Percentiles rank a stretch among this genome's conserved stretches.
Conservation (phyloP, 2,113 vertebrate genomes). For the Hemiscyllium ocellatum region DNA sequence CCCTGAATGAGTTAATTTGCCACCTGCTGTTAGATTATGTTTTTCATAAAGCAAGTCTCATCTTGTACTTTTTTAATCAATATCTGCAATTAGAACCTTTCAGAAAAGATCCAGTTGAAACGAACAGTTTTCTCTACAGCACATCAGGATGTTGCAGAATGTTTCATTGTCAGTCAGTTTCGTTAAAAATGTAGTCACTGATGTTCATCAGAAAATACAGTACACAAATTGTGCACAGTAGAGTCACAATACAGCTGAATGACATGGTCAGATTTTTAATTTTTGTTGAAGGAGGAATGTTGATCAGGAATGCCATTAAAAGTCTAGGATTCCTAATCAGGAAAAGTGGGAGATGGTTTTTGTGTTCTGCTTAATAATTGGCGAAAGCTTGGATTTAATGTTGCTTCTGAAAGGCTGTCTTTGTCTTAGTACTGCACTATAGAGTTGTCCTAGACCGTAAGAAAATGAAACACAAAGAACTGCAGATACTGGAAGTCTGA, state of each 20-base stretch:
- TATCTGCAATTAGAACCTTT: not conserved
- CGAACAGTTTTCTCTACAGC: not conserved
- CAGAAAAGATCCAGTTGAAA: not conserved
- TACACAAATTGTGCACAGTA: not conserved
- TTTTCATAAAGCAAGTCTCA: not conserved
- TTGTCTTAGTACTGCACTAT: not conserved
- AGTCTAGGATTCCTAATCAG: not conserved
- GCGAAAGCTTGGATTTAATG: not conserved
- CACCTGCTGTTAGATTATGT: not conserved
- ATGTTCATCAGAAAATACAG: not conserved
- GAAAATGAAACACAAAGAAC: not conserved
- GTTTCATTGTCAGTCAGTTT: not conserved
- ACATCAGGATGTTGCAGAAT: not conserved
- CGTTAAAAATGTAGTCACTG: not conserved
- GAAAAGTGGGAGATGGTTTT: not conserved
- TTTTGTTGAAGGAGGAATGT: not conserved
- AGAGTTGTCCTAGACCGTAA: not conserved
- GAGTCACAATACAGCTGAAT: not conserved
- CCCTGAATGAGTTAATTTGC: not conserved
- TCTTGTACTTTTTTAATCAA: not conserved
- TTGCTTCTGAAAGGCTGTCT: not conserved
- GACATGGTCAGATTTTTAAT: not conserved
- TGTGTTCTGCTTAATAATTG: not conserved
- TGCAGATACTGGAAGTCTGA: no score
- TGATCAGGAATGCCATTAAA: not conserved